These are phyloP conservation scores for Myrmophylax atrothorax DNA, from an alignment of 2,113 vertebrate species.

Conservation along the genomic window DNA sequence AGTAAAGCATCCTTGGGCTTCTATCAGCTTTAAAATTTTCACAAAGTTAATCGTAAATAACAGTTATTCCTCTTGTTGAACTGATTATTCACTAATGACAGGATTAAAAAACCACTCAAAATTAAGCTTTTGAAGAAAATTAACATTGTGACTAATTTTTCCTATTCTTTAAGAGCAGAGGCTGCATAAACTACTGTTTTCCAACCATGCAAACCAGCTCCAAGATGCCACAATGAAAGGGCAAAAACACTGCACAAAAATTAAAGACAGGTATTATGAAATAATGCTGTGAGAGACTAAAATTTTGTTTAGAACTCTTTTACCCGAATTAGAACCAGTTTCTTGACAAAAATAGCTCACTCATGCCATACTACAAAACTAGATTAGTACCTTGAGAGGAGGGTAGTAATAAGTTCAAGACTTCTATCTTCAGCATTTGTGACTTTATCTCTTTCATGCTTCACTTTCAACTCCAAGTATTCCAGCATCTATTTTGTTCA, in stretches of 20 bases:
- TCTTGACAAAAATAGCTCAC: neutral
- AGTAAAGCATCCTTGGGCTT: neutral
- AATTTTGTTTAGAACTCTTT: neutral
- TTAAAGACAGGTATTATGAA: neutral
- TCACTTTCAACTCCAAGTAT: conserved; percentile 51
- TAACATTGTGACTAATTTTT: neutral
- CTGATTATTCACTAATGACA: neutral
- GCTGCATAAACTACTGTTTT: neutral
- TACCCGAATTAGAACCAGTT: neutral
- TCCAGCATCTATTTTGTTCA: conserved; percentile 65
- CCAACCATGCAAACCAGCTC: neutral
- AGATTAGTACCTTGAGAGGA: conserved; percentile 71
- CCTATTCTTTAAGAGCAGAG: neutral
- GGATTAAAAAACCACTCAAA: neutral
- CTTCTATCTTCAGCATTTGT: conserved; percentile 41
- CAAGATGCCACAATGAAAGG: neutral
- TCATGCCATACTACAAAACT: neutral
- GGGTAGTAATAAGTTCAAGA: conserved; percentile 63
- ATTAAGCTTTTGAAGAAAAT: neutral
- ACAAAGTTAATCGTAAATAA: neutral
- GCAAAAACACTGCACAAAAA: neutral
- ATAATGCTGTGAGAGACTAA: neutral
- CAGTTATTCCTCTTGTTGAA: neutral
- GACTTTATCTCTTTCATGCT: conserved; percentile 49
- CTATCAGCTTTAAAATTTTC: neutral